A percentile compares a stretch with the other conserved stretches of the same genome.
Evolutionary conservation across 2,797 vertebrate species (phyloP).

Genomic region (Amblyopsis hoosieri): DNA sequence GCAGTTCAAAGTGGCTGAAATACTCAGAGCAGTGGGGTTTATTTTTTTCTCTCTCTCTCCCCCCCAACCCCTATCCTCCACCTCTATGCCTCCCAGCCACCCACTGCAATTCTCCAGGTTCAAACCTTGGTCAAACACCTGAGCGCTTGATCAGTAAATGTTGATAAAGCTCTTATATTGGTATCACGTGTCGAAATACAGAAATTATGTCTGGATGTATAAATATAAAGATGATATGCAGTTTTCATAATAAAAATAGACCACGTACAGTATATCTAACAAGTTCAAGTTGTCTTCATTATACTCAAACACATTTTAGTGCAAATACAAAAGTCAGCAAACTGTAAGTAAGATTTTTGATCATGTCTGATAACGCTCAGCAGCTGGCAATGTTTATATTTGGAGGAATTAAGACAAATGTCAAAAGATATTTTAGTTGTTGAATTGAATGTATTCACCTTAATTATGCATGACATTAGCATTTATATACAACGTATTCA

Average conservation of each 20-base stretch:
- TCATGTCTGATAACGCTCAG: constrained; percentile 32
- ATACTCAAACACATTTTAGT: neutral
- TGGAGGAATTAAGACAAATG: constrained; percentile 61
- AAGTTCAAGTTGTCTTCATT: constrained; percentile 8
- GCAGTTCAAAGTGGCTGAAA: constrained; percentile 39
- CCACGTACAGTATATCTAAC: neutral
- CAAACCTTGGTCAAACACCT: constrained; percentile 64
- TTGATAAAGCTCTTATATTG: constrained; percentile 10
- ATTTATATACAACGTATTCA: constrained; percentile 61
- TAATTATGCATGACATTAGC: constrained; percentile 61
- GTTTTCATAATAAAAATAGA: constrained; percentile 7
- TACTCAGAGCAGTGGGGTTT: constrained; percentile 38
- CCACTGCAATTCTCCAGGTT: constrained; percentile 64
- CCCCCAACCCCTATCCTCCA: constrained; percentile 41
- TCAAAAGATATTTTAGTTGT: constrained; percentile 47
- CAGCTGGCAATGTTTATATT: constrained; percentile 58
- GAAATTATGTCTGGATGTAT: neutral
- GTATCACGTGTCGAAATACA: neutral
- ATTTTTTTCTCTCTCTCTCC: constrained; percentile 30
- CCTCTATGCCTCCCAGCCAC: constrained; percentile 53
- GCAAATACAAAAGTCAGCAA: constrained; percentile 9
- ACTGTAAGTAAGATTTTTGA: constrained; percentile 5
- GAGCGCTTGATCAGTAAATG: constrained; percentile 33
- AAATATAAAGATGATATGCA: constrained; percentile 11
- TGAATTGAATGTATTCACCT: constrained; percentile 60